These are phyloP conservation scores for Hemitrygon akajei DNA, from an alignment of 2,797 vertebrate genomes.

Conservation along the genomic window DNA sequence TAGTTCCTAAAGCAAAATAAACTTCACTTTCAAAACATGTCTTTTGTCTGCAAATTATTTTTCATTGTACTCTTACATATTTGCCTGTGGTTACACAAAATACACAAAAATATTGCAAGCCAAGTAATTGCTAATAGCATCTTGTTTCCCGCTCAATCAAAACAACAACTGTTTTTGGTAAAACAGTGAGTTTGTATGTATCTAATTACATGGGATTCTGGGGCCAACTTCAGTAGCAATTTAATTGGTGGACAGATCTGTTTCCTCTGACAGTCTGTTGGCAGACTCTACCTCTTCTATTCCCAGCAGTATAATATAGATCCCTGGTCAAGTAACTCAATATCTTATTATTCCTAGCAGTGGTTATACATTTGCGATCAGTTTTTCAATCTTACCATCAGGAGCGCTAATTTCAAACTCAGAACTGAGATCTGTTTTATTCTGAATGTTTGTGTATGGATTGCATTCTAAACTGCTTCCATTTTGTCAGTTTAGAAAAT, in stretches of 20 bases:
- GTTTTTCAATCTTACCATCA: not conserved
- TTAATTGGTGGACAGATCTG: not conserved
- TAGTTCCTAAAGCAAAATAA: not conserved
- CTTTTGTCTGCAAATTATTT: not conserved
- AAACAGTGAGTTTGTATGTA: too few species aligned
- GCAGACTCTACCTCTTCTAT: not conserved
- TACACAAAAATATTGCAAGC: not conserved
- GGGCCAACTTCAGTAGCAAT: not conserved
- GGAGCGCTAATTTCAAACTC: not conserved
- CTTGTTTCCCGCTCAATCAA: not conserved
- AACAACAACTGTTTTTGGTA: not conserved
- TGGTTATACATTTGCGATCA: not conserved
- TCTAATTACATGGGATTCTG: not conserved
- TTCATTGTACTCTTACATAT: not conserved
- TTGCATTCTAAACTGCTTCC: not conserved
- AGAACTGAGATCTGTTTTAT: not conserved
- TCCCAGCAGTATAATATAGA: not conserved
- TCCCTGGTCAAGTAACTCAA: not conserved
- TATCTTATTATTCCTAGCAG: not conserved
- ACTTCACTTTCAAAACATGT: not conserved
- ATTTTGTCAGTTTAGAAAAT: not conserved
- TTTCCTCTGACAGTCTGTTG: not conserved
- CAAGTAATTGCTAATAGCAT: not conserved
- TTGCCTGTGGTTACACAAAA: too few species aligned
- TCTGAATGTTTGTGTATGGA: not conserved